These are phyloP conservation scores for Leptodactylus fallax DNA, from an alignment of 2,797 vertebrate genomes.

Conservation along the genomic window DNA sequence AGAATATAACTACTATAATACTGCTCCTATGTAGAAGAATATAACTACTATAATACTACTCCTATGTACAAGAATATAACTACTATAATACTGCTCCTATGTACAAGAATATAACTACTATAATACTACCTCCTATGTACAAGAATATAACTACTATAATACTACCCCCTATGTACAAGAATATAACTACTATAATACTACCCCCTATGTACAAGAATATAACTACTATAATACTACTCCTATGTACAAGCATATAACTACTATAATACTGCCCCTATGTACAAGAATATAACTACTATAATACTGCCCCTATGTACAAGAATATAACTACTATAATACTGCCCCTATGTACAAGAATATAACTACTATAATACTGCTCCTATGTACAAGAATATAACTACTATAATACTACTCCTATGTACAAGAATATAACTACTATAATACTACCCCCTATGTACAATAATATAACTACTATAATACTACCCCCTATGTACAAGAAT, in stretches of 20 bases:
- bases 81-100: neutral
- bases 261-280: neutral
- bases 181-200: slow-evolving; percentile 4
- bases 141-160: neutral
- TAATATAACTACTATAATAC: no score
- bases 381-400: slow-evolving; percentile 6
- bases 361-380: neutral
- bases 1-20: slow-evolving; percentile 10
- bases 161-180: neutral
- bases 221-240: neutral
- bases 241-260: slow-evolving; percentile 8
- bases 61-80: slow-evolving; percentile 6
- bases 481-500: no score
- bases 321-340: neutral
- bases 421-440: no score
- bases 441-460: no score
- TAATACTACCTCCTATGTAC: neutral
- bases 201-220: slow-evolving; percentile 1
- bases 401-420: neutral
- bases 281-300: neutral
- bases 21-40: neutral
- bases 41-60: neutral
- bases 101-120: slow-evolving; percentile 16
- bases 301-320: neutral
- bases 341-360: neutral